These are phyloP conservation scores for Urophycis tenuis DNA, from an alignment of 2,797 vertebrate species.

Conservation along the genomic window DNA sequence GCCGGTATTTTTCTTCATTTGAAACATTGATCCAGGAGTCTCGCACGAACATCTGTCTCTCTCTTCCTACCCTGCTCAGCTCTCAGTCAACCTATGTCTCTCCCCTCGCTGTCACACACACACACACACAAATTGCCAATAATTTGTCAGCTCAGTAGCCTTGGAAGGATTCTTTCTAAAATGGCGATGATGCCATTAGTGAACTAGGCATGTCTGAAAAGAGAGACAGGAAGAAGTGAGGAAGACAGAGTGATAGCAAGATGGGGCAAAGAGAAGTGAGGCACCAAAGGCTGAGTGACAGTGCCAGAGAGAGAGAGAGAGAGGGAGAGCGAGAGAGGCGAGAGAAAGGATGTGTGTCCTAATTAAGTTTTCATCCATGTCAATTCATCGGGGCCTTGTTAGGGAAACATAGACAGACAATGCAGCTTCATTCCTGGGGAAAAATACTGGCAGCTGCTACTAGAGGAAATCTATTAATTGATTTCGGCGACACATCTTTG, in stretches of 20 bases:
- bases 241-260: not conserved
- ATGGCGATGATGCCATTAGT: not conserved
- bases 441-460: conserved; percentile 40
- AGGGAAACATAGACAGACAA: conserved; percentile 33
- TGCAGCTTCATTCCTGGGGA: conserved; percentile 29
- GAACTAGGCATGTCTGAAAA: not conserved
- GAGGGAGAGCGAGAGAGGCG: conserved; percentile 6
- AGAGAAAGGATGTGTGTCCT: conserved; percentile 23
- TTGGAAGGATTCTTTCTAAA: not conserved
- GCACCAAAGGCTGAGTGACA: not conserved
- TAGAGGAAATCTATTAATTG: conserved; percentile 41
- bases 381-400: conserved; percentile 43
- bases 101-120: conserved; percentile 1
- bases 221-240: not conserved
- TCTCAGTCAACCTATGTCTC: conserved; percentile 15
- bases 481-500: conserved; percentile 36
- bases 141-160: not conserved
- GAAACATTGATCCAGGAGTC: conserved; percentile 30
- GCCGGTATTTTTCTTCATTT: conserved; percentile 40
- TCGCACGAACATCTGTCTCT: conserved; percentile 21
- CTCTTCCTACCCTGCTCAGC: not conserved
- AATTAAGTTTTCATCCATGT: conserved; percentile 46
- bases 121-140: not conserved
- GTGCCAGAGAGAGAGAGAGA: not conserved
- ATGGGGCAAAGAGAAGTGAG: not conserved